Percentiles rank a stretch among this genome's conserved stretches.
Conservation (phyloP, 2,888 invertebrate genomes). For the Pollenia griseotomentosa region DNA sequence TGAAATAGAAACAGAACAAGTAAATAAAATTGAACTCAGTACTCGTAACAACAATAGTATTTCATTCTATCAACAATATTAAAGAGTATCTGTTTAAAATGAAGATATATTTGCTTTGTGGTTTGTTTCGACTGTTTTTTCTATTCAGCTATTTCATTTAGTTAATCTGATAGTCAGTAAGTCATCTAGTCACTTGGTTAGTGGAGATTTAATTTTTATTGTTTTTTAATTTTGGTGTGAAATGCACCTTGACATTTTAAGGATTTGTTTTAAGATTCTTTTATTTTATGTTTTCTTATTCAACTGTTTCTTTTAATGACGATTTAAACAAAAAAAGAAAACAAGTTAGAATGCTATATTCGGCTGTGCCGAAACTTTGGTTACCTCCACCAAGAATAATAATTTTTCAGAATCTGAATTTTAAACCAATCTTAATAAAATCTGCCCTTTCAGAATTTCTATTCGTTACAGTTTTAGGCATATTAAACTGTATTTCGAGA, state of each 20-base stretch:
- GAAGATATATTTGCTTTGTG: slow-evolving; percentile 7
- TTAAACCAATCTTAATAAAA: too few relatives aligned
- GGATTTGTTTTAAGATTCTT: slow-evolving; percentile 48
- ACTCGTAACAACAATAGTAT: slow-evolving; percentile 19
- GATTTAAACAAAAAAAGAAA: slow-evolving; percentile 8
- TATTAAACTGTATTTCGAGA: too few relatives aligned
- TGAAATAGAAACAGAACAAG: neutral
- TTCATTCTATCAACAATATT: neutral
- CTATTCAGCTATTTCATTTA: neutral
- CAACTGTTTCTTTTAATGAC: slow-evolving; percentile 24
- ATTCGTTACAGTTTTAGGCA: too few relatives aligned
- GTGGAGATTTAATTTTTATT: slow-evolving; percentile 5
- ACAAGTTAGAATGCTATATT: neutral
- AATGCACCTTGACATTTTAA: slow-evolving; percentile 74
- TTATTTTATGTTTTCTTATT: slow-evolving; percentile 53
- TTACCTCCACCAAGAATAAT: too few relatives aligned
- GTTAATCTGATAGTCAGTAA: neutral
- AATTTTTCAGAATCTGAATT: too few relatives aligned
- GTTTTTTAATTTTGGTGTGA: slow-evolving; percentile 61
- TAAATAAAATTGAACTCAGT: slow-evolving; percentile 29
- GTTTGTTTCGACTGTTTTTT: slow-evolving; percentile 4
- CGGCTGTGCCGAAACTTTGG: too few relatives aligned
- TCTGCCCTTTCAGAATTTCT: too few relatives aligned
- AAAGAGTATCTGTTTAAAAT: slow-evolving; percentile 15
- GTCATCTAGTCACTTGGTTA: slow-evolving; percentile 29